Base-by-base conservation (phyloP, 2,797 vertebrate species). In the Basileuterus tristriatus region DNA sequence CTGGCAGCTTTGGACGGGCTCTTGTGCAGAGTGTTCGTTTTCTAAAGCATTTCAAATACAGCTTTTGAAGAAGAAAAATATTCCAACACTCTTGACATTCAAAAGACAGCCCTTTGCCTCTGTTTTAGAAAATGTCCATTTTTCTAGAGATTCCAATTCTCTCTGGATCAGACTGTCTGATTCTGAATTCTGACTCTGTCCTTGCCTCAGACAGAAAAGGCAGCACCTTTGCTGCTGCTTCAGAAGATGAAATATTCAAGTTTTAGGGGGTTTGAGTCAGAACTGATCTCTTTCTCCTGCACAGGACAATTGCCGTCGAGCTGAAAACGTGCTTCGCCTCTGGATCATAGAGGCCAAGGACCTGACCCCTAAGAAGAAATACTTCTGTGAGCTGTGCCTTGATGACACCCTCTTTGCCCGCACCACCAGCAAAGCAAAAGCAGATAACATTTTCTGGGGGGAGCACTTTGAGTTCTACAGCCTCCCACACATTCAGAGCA, bases 331-430 rank as follows among this genome's bases (percentile, higher is more conserved):
- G 76, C 98, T 99, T 67, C 98, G 99, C 3, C 98, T 99, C 87
- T 99, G 99, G 99, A 99, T 99, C 97, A 99, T 99, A 30, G 99
- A 99, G 96, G 99, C 99, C 96, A 99, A 99, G 98, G 99, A 99
- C 89, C 98, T 99, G 87, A 98, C 98, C 22, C 98, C 99, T 11
- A 99, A 99, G 97, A 99, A 99, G 98, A 99, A 98, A 81, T 99
- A 99, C 68, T 99, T 99, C 97, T 99, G 99, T 80, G 99, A 99
- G 98, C 98, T 99, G 95, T 99, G 99, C 92, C 98, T 99, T 97
- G 99, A 99, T 71, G 99, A 99, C 94, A 98, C 98, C 19, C 98
- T 99, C 60, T 99, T 99, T 90, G 99, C 99, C 78, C 98, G 99
- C 58, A 99, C 99, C 97, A 99, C 99, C 98, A 99, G 99, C 98